These are phyloP conservation scores for Lophius americanus DNA, from an alignment of 2,797 vertebrate species.

Conservation along the genomic window DNA sequence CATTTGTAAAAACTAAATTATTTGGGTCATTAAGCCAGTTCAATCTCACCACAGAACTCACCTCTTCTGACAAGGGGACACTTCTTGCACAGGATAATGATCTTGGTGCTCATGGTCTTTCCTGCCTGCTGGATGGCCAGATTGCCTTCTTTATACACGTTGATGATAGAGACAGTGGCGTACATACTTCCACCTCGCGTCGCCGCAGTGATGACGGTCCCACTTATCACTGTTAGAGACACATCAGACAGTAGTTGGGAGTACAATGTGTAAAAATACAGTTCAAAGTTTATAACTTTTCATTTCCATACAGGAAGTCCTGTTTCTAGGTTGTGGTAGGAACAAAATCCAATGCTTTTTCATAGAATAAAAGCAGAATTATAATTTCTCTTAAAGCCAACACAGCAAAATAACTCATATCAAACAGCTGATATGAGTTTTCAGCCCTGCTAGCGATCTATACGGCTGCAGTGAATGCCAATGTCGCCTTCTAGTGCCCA, in stretches of 20 bases:
- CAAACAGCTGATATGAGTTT: background rate
- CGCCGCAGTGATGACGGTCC: conserved; percentile 89
- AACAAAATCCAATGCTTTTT: background rate
- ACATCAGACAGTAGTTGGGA: too few relatives aligned
- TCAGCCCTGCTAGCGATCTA: too few relatives aligned
- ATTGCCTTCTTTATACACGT: conserved; percentile 93
- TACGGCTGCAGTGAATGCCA: too few relatives aligned
- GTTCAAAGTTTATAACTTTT: too few relatives aligned
- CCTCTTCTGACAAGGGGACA: conserved; percentile 94
- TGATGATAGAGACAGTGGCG: conserved; percentile 93
- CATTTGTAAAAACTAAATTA: background rate
- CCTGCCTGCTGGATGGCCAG: conserved; percentile 96
- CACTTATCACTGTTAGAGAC: conserved; percentile 86
- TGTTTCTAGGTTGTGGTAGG: too few relatives aligned
- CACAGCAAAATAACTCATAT: background rate
- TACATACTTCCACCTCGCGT: conserved; percentile 87
- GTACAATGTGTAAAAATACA: too few relatives aligned
- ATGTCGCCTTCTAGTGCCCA: too few relatives aligned
- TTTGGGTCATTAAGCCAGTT: background rate
- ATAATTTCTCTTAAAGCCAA: too few relatives aligned
- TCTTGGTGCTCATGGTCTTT: conserved; percentile 95
- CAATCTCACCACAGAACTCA: conserved; percentile 71
- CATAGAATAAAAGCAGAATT: background rate
- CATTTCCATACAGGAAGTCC: too few relatives aligned
- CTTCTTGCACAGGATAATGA: conserved; percentile 92